These are phyloP conservation scores for Orthosia cruda DNA, from an alignment of 2,888 invertebrate species.

Conservation along the genomic window DNA sequence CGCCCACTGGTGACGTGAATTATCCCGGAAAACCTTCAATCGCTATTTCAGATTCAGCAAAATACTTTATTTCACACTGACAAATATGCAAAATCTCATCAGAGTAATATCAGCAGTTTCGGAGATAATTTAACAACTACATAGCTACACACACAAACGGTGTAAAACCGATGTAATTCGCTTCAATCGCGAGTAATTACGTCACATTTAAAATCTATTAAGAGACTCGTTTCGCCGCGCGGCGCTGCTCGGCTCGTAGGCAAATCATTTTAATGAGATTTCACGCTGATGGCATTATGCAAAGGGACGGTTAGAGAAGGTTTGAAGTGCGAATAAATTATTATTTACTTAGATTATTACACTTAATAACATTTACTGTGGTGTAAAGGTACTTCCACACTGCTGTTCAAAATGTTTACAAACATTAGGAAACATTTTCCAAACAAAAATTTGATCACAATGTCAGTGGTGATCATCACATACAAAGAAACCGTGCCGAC, in stretches of 20 bases:
- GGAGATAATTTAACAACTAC: not conserved
- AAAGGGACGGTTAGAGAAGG: constrained; percentile 29
- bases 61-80: not conserved
- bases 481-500: too few species aligned
- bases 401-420: too few species aligned
- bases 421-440: too few species aligned
- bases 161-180: constrained; percentile 42
- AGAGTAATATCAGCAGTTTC: constrained; percentile 7
- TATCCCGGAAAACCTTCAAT: too few species aligned
- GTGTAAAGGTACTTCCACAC: too few species aligned
- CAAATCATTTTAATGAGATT: constrained; percentile 57
- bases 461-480: too few species aligned
- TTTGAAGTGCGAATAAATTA: constrained; percentile 39
- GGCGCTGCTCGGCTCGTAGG: constrained; percentile 7
- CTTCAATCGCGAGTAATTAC: constrained; percentile 51
- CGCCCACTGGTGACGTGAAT: too few species aligned
- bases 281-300: constrained; percentile 32
- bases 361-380: not conserved
- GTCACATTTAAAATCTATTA: constrained; percentile 52
- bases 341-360: constrained; percentile 37
- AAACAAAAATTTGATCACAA: too few species aligned
- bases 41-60: not conserved
- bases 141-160: not conserved
- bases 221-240: constrained; percentile 37
- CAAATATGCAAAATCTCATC: not conserved